Percentiles rank a stretch among this genome's conserved stretches.
Evolutionary conservation across 2,113 vertebrate species (phyloP).

Genomic region (Ovis aries): ARS-UI_Ramb_v3.0 NC_056054.1:19046001-19046500

Average conservation of each 20-base stretch:
- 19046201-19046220: not conserved
- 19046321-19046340: not conserved
- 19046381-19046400: not conserved
- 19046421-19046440: not conserved
- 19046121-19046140: not conserved
- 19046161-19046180: not conserved
- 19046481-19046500: not conserved
- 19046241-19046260: not conserved
- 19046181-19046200: not conserved
- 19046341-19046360: not conserved
- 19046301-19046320: not conserved
- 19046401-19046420: not conserved
- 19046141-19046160: not conserved
- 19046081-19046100: not conserved
- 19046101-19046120: not conserved
- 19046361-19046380: not conserved
- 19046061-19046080: not conserved
- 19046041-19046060: not conserved
- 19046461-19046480: not conserved
- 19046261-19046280: not conserved
- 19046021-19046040: not conserved
- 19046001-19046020: not conserved
- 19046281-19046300: not conserved
- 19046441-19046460: not conserved
- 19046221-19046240: not conserved